Base-by-base conservation (phyloP, 2,888 invertebrate genomes). In the Drosophila meridionalis region DNA sequence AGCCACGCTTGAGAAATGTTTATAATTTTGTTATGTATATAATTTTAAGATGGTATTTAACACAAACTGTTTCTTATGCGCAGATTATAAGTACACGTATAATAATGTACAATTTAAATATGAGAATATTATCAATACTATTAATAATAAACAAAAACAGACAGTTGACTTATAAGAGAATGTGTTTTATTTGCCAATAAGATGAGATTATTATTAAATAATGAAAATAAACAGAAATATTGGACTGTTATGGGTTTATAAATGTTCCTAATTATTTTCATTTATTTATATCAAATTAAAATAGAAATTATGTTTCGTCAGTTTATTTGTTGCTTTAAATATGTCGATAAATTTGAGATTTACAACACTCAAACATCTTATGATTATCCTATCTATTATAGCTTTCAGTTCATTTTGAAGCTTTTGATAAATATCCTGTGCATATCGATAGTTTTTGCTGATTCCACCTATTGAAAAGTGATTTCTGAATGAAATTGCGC, bases 21-120 rank as follows among this genome's bases (percentile, higher is more conserved):
- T 86, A 89, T 87, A 78, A 89, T 85, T 86, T 86, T 86, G 85
- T 86, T 86, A 89, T 89, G 85, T 86, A 86, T 89, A 89, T 86
- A 86, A 87, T 89, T 87, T 82, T 86, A 86, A 86, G 82, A 70
- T 70, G 68, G 66, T 84, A 87, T 87, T 80, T 85, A 87, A 84
- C 67, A 82, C 69, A 76, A 66, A 74, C 74, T 87, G 85, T 85
- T 85, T 85, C 69, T 53, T 74, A 82, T 84, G 85, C 73, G 78
- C 87, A 89, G 87, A 76, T 84, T 74, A 61, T 89, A 84, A 73
- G 87, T 89, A 89, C 84, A 84, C 86, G 56, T 83, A 87, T 84
- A 82, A 66, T 87, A 74, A 84, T 86, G 85, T 89, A 89, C 85
- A 84, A 85, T 87, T 80, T 78, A 84, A 83, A 75, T 80, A 89